phyloP scores from a whole-genome alignment of 2,797 vertebrate species.

The Vireo griseus region DNA sequence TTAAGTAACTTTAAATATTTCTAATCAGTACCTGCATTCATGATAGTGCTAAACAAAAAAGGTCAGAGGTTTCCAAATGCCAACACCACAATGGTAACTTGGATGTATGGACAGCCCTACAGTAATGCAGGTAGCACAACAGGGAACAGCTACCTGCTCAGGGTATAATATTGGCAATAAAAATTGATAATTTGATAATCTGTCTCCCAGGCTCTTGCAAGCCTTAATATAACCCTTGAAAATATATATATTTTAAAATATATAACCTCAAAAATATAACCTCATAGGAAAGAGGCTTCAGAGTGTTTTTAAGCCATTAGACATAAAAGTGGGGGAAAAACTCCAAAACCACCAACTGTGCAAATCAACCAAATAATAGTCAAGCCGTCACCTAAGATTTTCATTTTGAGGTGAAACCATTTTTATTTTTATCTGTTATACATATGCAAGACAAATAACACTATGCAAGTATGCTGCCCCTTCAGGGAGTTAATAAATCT shows the following conservation, averaged over 20 bases:
- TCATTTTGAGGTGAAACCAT: background rate
- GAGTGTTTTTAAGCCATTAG: background rate
- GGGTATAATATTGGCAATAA: fast-evolving
- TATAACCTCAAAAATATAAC: too few species aligned
- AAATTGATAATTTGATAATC: background rate
- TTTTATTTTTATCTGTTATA: background rate
- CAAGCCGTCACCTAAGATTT: background rate
- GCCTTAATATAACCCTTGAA: background rate
- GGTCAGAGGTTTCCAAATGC: background rate
- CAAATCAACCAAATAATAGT: background rate
- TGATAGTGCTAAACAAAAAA: background rate
- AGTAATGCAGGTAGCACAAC: fast-evolving
- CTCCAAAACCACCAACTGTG: background rate
- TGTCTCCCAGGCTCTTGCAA: background rate
- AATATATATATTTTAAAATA: too few species aligned
- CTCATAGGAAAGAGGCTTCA: background rate
- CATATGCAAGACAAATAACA: background rate
- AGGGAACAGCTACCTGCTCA: background rate
- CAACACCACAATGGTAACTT: background rate
- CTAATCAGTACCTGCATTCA: background rate
- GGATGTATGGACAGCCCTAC: background rate
- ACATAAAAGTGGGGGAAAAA: background rate
- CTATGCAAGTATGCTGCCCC: too few species aligned
- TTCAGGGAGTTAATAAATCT: background rate
- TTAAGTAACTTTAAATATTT: background rate